These are phyloP conservation scores for Bubo scandiacus DNA, from an alignment of 2,113 vertebrate genomes.

Conservation along the genomic window DNA sequence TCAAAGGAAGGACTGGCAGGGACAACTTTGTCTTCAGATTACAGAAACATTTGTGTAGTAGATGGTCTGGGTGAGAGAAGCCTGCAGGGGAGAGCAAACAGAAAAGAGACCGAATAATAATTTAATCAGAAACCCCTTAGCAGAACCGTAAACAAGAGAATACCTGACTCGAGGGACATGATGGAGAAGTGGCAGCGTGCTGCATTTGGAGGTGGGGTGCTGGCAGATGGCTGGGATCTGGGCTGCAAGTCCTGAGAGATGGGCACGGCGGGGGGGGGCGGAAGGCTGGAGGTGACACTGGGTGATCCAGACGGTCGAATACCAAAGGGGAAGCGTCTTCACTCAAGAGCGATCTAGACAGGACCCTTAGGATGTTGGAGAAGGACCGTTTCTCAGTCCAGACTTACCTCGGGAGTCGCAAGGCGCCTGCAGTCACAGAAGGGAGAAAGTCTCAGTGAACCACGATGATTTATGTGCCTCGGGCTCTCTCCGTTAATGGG, in stretches of 20 bases:
- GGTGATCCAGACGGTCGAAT: rapidly evolving
- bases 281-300: neutral
- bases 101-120: neutral
- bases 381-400: neutral
- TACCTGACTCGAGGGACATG: neutral
- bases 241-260: neutral
- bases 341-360: rapidly evolving
- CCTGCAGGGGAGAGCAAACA: neutral
- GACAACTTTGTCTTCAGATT: neutral
- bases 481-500: rapidly evolving
- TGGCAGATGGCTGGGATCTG: neutral
- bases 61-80: neutral
- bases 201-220: rapidly evolving
- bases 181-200: rapidly evolving
- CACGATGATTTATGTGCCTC: rapidly evolving
- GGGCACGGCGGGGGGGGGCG: neutral
- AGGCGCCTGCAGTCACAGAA: neutral
- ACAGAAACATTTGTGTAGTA: neutral
- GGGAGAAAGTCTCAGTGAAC: neutral
- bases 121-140: neutral
- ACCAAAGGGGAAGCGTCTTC: neutral
- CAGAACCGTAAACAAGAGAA: neutral
- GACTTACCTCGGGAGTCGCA: rapidly evolving
- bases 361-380: rapidly evolving
- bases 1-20: neutral